Evolutionary conservation across 30 jellyfish, hydroid and myxozoan genomes (phyloP), one percentile per base, ranked within the genome.

Genomic region (Pseudorhiza aurosa): DNA sequence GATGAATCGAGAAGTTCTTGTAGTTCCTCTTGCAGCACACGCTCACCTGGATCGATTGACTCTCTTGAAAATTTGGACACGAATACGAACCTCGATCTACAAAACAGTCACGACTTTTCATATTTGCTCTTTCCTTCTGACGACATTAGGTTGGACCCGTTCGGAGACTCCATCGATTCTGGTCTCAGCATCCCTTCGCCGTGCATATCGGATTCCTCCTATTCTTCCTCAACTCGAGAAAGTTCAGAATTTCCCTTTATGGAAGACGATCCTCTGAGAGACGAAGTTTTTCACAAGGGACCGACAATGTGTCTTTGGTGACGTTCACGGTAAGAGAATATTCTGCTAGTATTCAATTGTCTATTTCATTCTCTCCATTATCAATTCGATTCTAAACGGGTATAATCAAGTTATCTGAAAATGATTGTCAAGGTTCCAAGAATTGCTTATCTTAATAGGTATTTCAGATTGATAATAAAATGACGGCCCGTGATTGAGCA

Each of bases 241-340:
- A 72, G 83, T 25, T 57, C 85, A 1, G 88, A 73, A 21, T 84
- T 84, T 74, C 95, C 95, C 36, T 84, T 84, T 43, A 71, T 84
- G 95, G 95, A 84, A 45, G 88, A 84, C 33, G 95, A 84, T 51
- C 85, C 83, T 10, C 10, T 71, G 45, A 39, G 63, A 8, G 87
- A 84, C 32, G 95, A 84, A 17, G 95, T 84, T 11, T 84, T 84
- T 35, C 67, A 81, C 29, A 72, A 73, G 51, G 88, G 95, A 31
- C 95, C 95, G 28, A 84, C 88, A 5, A 84, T 84, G 95, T 64
- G 85, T 46, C 86, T 69, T 37, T 84, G 95, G 95, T 84, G 72
- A 63, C 59, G 28, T 5, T 12, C 0, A 81, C 10, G 67, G 67
- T 17, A 53, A 53, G 36, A 53, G 37, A 53, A 9, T 2, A 18